Evolutionary conservation across 1,140 invertebrate species (phyloP), one percentile per base, ranked within the genome.

Genomic region (Sitophilus oryzae): DNA sequence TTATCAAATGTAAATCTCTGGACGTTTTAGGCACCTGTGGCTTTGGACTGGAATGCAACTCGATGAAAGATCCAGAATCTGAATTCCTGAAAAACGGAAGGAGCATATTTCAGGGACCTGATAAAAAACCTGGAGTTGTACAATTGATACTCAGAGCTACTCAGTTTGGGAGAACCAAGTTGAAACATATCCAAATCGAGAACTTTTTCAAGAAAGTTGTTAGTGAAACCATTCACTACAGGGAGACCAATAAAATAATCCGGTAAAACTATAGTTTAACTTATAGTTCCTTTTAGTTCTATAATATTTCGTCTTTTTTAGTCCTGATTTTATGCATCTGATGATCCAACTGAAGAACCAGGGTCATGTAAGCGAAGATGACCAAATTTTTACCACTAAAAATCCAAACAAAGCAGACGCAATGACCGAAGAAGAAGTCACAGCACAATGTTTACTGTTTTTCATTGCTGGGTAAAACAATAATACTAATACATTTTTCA

Each of bases 311-410:
- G n/a, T n/a, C n/a, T n/a, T n/a, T n/a, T n/a, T n/a, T n/a, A n/a
- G n/a, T n/a, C n/a, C n/a, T n/a, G 79, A 81, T 54, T 81, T 82
- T 36, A 68, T 82, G 57, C 74, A 82, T 43, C 58, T 79, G 20
- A 56, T 81, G 3, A 76, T 79, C 6, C 73, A 80, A 36, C 58
- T 81, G 42, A 74, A 74, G 52, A 40, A 40, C 14, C 15, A 19
- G 19, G 44, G 44, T 14, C 2, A 2, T 5, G 14, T 46, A 9
- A 25, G 6, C 22, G 44, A 46, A 9, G 44, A 46, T 19, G 30
- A 46, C 3, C 3, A 22, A 9, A 9, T 46, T 3, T n/a, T n/a
- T n/a, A n/a, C n/a, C n/a, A n/a, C n/a, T n/a, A n/a, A n/a, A n/a
- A n/a, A n/a, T n/a, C 20, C 20, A 6, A 19, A 21, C 38, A 3